Evolutionary conservation across 2,797 vertebrate genomes (phyloP), one percentile per base, ranked within the genome.

Genomic region (Anniella stebbinsi): DNA sequence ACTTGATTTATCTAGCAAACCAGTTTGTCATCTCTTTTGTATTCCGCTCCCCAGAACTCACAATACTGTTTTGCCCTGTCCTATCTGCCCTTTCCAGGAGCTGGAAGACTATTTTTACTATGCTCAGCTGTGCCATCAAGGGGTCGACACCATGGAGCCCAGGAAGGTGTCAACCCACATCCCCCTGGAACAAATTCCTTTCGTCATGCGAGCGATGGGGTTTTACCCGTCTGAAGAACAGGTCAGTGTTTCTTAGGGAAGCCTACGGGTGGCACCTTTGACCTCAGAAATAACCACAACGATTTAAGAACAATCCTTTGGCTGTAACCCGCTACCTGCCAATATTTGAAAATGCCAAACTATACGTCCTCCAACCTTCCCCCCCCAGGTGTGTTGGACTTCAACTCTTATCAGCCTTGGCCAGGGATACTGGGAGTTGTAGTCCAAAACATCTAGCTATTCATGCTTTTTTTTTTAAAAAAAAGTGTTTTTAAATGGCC

Each of bases 31-130:
- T 2, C 8, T 36, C n/a, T 45, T 66, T 11, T 66, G 72, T 63
- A 1, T 84, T 51, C 45, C 18, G 6, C 33, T 18, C 33, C 18
- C 28, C 13, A 41, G 15, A 57, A 12, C 57, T n/a, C 45, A 38
- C 30, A 12, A 18, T 28, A 3, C 60, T 45, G 92, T 11, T 30
- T 30, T 30, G 28, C 13, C 45, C 45, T 45, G 6, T 91, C 75
- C 86, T 88, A 45, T 90, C 70, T 95, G 70, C 94, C 77, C 90
- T 88, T 45, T 36, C 18, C 95, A 99, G 99, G 98, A 98, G 91
- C 98, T 99, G 93, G 98, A 99, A 90, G 97, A 99, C 87, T 98
- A 98, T 94, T 99, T 99, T 96, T 99, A 98, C 95, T 99, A 98
- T 8, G 98, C 97, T 33, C 98, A 99, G 97, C 92, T 99, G 89